Evolutionary conservation across 2,113 vertebrate species (phyloP).

Genomic region (Hydrolagus affinis): DNA sequence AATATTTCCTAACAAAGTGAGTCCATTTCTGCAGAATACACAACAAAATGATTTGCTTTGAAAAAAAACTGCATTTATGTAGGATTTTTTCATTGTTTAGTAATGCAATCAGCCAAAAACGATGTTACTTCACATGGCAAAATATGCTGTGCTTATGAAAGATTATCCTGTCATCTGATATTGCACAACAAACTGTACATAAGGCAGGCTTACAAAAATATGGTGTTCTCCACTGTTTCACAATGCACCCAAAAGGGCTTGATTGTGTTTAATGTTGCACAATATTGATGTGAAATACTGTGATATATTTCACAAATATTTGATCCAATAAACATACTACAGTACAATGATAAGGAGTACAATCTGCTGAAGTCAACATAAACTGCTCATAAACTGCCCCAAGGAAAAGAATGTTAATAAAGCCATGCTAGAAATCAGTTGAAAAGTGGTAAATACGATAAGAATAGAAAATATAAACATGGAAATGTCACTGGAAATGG

Average conservation of each 20-base stretch:
- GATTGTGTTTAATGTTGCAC: slow-evolving; percentile 10
- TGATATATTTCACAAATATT: slow-evolving; percentile 25
- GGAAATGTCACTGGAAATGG: not conserved
- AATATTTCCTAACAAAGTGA: no score
- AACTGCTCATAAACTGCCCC: not conserved
- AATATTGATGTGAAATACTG: slow-evolving; percentile 1
- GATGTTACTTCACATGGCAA: not conserved
- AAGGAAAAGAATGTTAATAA: not conserved
- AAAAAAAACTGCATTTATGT: not conserved
- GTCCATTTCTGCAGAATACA: not conserved
- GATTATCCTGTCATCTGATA: slow-evolving; percentile 4
- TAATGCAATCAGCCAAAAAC: not conserved
- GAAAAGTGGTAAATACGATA: not conserved
- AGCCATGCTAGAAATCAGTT: slow-evolving; percentile 9
- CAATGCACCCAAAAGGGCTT: slow-evolving; percentile 12
- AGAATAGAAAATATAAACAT: not conserved
- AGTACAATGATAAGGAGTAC: not conserved
- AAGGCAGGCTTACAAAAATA: slow-evolving; percentile 19
- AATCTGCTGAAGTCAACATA: not conserved
- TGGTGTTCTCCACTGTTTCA: not conserved
- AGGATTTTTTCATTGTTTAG: not conserved
- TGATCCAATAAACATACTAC: not conserved
- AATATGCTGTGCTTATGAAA: slow-evolving; percentile 4
- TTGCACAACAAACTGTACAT: not conserved
- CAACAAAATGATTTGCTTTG: no score